Base-by-base conservation (phyloP, 2,113 vertebrate species). In the Mirza zaza region DNA sequence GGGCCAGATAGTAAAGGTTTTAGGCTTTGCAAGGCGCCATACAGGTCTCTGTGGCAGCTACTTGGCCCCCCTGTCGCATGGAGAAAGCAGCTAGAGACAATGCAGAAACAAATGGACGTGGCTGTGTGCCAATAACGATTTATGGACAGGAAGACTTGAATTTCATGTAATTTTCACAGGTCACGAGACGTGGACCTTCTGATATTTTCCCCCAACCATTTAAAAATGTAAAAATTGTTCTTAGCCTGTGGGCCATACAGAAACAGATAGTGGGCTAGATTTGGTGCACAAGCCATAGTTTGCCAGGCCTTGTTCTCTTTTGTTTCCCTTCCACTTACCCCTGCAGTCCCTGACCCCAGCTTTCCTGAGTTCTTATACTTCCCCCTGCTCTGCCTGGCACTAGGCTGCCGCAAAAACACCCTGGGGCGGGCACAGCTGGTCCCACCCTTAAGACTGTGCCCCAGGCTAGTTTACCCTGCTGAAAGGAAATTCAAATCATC, bases 191-290 rank as follows among this genome's bases (percentile, higher is more conserved):
- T 39, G 48, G 32, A 79, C 85, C 55, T 83, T 96, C 89, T 95
- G 27, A 79, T 61, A 73, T 88, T 79, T 96, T 90, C 79, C 67
- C 73, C 57, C 82, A 94, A 39, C 42, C 55, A 82, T 93, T 94
- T 86, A 96, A 94, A 95, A 96, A 85, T 79, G 73, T 92, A 82
- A 90, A 76, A 94, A 80, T 4, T 32, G 39, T 92, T 96, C 73
- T 88, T 81, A 85, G 61, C 63, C 71, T 4, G 1, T 57, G n/a
- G 45, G 39, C 87, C 32, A 2, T 59, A 36, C 17, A 59, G 76
- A 97, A 84, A 48, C 20, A 95, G 18, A 27, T 61, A 48, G 65
- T 82, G 17, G 77, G 21, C 61, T 32, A 25, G 27, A 86, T 91
- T 84, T 94, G 84, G 52, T 45, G 79, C 36, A 8, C 18, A 20